These are phyloP conservation scores for Hypselothyrea guttata DNA, from an alignment of 2,888 invertebrate species.

Conservation along the genomic window DNA sequence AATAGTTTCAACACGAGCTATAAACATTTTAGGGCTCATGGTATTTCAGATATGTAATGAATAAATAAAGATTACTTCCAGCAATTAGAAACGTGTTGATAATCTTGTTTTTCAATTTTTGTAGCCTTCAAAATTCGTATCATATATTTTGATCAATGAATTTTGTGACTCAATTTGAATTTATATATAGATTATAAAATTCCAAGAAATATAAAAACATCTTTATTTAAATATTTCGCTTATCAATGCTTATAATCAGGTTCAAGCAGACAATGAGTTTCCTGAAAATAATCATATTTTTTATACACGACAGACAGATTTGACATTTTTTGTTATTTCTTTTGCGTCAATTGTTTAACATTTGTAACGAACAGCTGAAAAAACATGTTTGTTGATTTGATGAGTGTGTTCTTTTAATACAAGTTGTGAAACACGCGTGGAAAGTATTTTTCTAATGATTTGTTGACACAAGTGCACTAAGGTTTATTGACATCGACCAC, in stretches of 20 bases:
- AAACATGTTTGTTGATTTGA: slow-evolving; percentile 4
- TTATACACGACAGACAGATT: background rate
- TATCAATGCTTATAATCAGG: no score
- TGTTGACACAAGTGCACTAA: slow-evolving; percentile 46
- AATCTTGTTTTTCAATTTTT: background rate
- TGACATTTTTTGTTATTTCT: background rate
- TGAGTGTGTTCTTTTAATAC: background rate
- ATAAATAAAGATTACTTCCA: background rate
- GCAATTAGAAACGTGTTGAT: no score
- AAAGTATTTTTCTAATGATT: slow-evolving; percentile 34
- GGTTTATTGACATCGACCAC: slow-evolving; percentile 40
- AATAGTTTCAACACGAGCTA: no score
- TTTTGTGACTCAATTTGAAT: slow-evolving; percentile 48
- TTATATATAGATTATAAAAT: slow-evolving; percentile 14
- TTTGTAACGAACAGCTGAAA: slow-evolving; percentile 24
- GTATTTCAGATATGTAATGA: no score
- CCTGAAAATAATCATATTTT: no score
- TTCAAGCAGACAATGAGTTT: no score
- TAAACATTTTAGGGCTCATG: no score
- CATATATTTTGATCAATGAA: slow-evolving; percentile 43
- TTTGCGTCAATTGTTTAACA: background rate
- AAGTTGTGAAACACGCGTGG: background rate
- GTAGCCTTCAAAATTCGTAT: background rate
- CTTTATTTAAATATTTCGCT: no score
- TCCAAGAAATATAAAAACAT: background rate